These are phyloP conservation scores for Parelbella ahira DNA, from an alignment of 2,888 invertebrate species.

Conservation along the genomic window DNA sequence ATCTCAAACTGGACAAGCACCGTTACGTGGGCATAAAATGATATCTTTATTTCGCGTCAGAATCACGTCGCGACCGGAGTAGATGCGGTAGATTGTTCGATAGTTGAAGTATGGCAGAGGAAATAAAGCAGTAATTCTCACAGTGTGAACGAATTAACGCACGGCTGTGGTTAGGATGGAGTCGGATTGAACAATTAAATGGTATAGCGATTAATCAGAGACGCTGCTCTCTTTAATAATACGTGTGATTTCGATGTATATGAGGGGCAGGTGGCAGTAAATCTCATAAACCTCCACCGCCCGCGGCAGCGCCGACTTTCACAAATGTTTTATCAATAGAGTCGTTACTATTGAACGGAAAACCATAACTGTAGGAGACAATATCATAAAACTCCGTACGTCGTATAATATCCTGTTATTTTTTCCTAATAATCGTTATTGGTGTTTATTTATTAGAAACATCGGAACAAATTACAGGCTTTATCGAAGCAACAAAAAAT, in stretches of 20 bases:
- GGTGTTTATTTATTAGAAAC: slow-evolving; percentile 80
- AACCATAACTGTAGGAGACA: slow-evolving; percentile 60
- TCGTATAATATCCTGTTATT: slow-evolving; percentile 77
- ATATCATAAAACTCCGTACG: slow-evolving; percentile 61
- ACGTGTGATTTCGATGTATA: slow-evolving; percentile 67
- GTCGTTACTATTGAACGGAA: slow-evolving; percentile 69
- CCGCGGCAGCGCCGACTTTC: slow-evolving; percentile 66
- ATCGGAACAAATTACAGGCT: slow-evolving; percentile 77
- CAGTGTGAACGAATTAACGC: slow-evolving; percentile 60
- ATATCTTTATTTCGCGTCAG: slow-evolving; percentile 64
- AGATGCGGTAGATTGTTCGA: slow-evolving; percentile 44
- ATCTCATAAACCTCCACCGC: slow-evolving; percentile 61
- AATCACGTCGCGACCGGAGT: slow-evolving; percentile 49
- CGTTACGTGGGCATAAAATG: slow-evolving; percentile 53
- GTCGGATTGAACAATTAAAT: slow-evolving; percentile 66
- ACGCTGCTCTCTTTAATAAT: slow-evolving; percentile 69
- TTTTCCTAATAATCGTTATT: slow-evolving; percentile 79
- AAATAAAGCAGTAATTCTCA: slow-evolving; percentile 64
- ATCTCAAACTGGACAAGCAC: slow-evolving; percentile 49
- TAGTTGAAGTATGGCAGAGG: slow-evolving; percentile 41
- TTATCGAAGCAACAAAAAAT: slow-evolving; percentile 72
- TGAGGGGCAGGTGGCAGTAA: slow-evolving; percentile 63
- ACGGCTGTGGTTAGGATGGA: slow-evolving; percentile 51
- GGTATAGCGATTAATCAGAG: slow-evolving; percentile 69
- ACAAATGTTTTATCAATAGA: slow-evolving; percentile 73